phyloP scores from a whole-genome alignment of 2,888 invertebrate species.

The Microctonus brassicae region DNA sequence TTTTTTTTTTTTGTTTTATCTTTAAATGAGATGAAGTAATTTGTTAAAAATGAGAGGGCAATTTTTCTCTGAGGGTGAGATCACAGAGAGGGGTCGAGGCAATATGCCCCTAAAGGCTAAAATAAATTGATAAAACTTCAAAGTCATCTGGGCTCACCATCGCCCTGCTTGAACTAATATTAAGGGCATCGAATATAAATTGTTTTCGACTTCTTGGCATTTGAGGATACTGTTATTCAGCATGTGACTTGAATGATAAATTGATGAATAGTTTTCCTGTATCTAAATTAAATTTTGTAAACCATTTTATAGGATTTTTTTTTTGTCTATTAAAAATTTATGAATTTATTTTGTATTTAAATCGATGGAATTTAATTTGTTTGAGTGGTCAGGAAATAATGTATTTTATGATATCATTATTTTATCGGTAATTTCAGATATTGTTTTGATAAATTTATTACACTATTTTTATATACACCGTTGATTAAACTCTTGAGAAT shows the following conservation, averaged over 20 bases:
- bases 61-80: not conserved
- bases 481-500: not conserved
- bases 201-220: constrained; percentile 50
- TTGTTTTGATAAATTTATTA: not conserved
- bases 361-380: not conserved
- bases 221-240: constrained; percentile 35
- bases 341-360: not conserved
- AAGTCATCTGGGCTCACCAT: constrained; percentile 15
- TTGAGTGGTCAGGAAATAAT: not conserved
- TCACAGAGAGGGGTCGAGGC: not conserved
- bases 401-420: not conserved
- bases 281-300: not conserved
- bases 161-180: not conserved
- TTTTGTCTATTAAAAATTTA: not conserved
- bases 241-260: not conserved
- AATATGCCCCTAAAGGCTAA: not conserved
- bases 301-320: not conserved
- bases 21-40: not conserved
- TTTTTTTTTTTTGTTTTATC: not conserved
- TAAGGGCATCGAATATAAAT: constrained; percentile 49
- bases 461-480: not conserved
- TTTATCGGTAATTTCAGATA: not conserved
- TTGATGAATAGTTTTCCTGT: not conserved
- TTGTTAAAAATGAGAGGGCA: not conserved
- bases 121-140: constrained; percentile 31